Evolutionary conservation across 2,113 vertebrate species (phyloP).

Genomic region (Brachypteracias leptosomus): DNA sequence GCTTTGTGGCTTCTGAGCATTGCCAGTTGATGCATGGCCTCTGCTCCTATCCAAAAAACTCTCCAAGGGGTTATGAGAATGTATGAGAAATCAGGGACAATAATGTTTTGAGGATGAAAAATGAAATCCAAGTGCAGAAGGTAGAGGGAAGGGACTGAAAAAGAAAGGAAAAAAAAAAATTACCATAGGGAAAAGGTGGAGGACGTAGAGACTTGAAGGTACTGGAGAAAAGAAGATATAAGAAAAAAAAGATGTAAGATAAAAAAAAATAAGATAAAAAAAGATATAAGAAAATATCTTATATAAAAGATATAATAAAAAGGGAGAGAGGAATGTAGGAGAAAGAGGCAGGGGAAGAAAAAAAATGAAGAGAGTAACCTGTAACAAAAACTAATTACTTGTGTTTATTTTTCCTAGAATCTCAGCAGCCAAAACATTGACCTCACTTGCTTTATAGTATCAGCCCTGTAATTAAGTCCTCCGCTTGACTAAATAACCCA

Average conservation of each 20-base stretch:
- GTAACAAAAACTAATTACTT: not conserved
- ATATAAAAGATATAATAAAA: too few species aligned
- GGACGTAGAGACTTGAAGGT: not conserved
- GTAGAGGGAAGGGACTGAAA: not conserved
- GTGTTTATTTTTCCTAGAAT: not conserved
- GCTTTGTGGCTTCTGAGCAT: fast-evolving
- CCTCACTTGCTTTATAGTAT: not conserved
- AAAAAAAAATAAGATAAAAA: too few species aligned
- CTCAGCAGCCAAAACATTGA: not conserved
- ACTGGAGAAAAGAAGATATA: not conserved
- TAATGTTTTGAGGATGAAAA: not conserved
- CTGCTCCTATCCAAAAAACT: not conserved
- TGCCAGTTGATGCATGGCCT: not conserved
- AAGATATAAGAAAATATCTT: not conserved
- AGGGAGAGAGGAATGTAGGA: not conserved
- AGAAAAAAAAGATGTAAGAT: too few species aligned
- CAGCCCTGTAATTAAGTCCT: not conserved
- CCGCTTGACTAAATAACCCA: not conserved
- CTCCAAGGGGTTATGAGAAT: not conserved
- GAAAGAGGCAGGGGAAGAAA: not conserved
- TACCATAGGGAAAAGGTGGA: not conserved
- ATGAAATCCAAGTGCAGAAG: not conserved
- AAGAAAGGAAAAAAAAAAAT: not conserved
- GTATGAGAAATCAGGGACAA: not conserved
- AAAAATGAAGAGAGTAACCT: not conserved